Evolutionary conservation across 2,797 vertebrate species (phyloP), one percentile per base, ranked within the genome.

Genomic region (Acridotheres tristis): DNA sequence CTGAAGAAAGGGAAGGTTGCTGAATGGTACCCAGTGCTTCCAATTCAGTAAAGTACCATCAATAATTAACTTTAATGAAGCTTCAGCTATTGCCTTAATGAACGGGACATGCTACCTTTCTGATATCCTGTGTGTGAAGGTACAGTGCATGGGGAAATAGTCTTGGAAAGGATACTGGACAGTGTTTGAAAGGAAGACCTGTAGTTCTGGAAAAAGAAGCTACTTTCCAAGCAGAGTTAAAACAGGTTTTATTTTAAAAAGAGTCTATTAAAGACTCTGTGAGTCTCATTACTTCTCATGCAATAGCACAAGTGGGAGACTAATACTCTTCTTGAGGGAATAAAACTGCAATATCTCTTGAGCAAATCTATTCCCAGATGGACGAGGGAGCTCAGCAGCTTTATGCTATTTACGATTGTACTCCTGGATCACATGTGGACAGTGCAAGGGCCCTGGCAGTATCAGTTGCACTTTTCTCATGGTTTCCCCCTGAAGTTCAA

Each of bases 331-430:
- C 23, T 71, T 71, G 78, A 61, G 68, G 50, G 43, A 90, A 74
- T 88, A 88, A 88, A 94, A 87, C 26, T 50, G 58, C 76, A 86
- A 1, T 78, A 66, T 78, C 79, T 92, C 40, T 67, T 73, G 84
- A 93, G 71, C 55, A 93, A 82, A 71, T 84, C 71, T 93, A 43
- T 95, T 91, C 66, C 67, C 83, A 85, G 11, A 5, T 68, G 77
- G 73, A 89, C 0, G 0, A 32, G 43, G 0, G 9, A 79, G 57
- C 59, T 86, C 81, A 65, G 18, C 74, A 91, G 30, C 25, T 91
- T 66, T 65, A 23, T 88, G 61, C 55, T 91, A 9, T 61, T 93
- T 88, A 82, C 0, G 1, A 3, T 30, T 62, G 26, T 58, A 36
- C 47, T 90, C 30, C 71, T 80, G 66, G 48, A 86, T 66, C 50